Evolutionary conservation across 92 coral and sea anemone genomes (phyloP).

Genomic region (Pocillopora grandis): DNA sequence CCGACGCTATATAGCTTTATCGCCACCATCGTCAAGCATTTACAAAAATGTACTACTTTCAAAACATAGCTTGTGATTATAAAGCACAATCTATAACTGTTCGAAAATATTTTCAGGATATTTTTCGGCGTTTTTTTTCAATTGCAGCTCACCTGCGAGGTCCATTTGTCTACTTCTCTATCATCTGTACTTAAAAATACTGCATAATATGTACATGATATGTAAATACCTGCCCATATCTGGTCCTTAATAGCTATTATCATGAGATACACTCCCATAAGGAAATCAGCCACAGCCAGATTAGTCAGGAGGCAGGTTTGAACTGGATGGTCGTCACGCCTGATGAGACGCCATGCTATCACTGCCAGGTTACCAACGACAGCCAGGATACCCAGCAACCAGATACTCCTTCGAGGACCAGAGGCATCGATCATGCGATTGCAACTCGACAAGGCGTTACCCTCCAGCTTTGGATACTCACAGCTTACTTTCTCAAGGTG

Average conservation of each 20-base stretch:
- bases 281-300: constrained; percentile 59
- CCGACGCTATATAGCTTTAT: no score
- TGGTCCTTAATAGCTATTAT: constrained; percentile 61
- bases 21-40: no score
- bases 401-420: constrained; percentile 53
- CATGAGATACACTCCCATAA: constrained; percentile 64
- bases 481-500: constrained; percentile 32
- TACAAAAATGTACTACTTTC: no score
- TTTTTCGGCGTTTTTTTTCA: no score
- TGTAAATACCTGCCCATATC: constrained; percentile 24
- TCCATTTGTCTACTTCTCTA: no score
- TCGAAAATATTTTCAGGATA: no score
- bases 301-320: constrained; percentile 73
- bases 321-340: constrained; percentile 61
- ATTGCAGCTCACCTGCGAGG: no score
- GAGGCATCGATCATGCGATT: constrained; percentile 56
- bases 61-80: no score
- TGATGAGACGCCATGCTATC: constrained; percentile 48
- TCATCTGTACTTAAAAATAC: no score
- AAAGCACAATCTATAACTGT: no score
- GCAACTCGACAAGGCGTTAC: constrained; percentile 65
- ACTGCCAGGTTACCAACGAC: constrained; percentile 55
- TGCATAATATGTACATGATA: no score
- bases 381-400: constrained; percentile 67
- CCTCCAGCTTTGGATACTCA: constrained; percentile 11